Evolutionary conservation across 2,113 vertebrate genomes (phyloP).

Genomic region (Barnardius zonarius): DNA sequence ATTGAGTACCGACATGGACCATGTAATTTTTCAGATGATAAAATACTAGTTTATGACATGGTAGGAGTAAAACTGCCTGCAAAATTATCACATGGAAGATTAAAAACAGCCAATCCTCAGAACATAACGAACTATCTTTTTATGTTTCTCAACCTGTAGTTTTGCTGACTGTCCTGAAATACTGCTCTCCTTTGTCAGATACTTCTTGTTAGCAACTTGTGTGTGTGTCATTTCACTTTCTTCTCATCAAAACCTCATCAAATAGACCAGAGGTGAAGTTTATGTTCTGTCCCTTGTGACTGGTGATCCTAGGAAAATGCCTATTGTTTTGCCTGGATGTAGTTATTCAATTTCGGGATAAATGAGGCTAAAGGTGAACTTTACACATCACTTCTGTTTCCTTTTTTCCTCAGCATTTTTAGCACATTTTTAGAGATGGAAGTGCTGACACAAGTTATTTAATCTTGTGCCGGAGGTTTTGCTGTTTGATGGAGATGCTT

Average conservation of each 20-base stretch:
- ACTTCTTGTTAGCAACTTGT: neutral
- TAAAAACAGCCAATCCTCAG: neutral
- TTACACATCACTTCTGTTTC: slow-evolving; percentile 16
- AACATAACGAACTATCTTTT: neutral
- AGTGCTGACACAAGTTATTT: neutral
- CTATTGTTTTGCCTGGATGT: slow-evolving; percentile 31
- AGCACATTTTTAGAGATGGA: neutral
- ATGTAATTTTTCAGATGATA: neutral
- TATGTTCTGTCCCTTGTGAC: neutral
- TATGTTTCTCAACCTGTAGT: neutral
- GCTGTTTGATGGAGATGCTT: neutral
- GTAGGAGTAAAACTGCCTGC: neutral
- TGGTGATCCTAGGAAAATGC: neutral
- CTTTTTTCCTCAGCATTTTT: neutral
- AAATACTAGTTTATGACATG: neutral
- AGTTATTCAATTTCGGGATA: neutral
- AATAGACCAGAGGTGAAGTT: neutral
- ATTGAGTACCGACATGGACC: neutral
- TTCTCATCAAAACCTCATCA: neutral
- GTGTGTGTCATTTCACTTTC: neutral
- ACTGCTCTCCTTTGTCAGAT: neutral
- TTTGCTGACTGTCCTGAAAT: neutral
- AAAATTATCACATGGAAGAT: neutral
- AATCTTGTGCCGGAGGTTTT: slow-evolving; percentile 2
- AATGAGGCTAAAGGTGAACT: slow-evolving; percentile 27